Base-by-base conservation (phyloP, 1,140 invertebrate genomes). In the Drosophila ercepeae region DNA sequence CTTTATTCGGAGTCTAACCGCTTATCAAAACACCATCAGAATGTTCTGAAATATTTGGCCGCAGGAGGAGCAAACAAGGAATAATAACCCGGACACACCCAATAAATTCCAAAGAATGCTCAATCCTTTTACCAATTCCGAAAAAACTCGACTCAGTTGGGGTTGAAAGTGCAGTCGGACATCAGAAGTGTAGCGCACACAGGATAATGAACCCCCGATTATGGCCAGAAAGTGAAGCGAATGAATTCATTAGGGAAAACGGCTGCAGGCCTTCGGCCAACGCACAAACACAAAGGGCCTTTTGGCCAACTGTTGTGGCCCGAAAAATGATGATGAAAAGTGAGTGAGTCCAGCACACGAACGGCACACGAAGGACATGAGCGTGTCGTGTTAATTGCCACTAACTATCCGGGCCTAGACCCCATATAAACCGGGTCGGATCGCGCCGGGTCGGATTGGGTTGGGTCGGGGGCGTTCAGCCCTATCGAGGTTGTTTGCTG, bases 201-300 rank as follows among this genome's bases (percentile, higher is more conserved):
- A 75, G 82, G 82, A 88, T 88, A 88, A 88, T 88, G 82, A 88
- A 88, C 82, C 74, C 82, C 63, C 75, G 67, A 75, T 79, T 86
- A 86, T 57, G 63, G 68, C 73, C 82, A 59, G 78, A 88, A 81
- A 86, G 69, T 86, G 82, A 88, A 88, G 69, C 77, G 77, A 88
- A 88, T 88, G 82, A 88, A 88, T 88, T 88, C 82, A 88, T 88
- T 88, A 88, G 82, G 82, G 82, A 88, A 86, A 88, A 82, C 77
- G 67, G 57, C 69, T 64, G 63, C 36, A 4, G 36, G 14, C 36
- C 14, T 1, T 7, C 4, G 34, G 14, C 34, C 34, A 16, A 39
- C 9, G 0, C 6, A 67, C n/a, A 39, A 39, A 3, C 9, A 67
- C 9, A 68, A 54, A 39, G 75, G 75, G 79, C 50, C 78, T 74